Conservation (phyloP, 2,113 vertebrate species). For the Anhinga rufa region DNA sequence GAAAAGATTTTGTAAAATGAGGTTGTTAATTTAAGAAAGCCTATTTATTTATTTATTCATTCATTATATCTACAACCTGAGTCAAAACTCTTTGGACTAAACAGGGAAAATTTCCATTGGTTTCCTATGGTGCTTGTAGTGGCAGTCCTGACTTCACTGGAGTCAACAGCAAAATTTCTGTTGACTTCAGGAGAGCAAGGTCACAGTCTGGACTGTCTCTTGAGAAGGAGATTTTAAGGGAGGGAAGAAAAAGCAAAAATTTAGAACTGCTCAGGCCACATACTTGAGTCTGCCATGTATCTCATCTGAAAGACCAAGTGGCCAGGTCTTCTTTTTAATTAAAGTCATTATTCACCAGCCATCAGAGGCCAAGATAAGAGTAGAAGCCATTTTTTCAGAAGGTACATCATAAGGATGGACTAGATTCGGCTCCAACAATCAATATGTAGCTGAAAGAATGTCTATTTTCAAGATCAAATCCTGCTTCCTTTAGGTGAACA, state of each 20-base stretch:
- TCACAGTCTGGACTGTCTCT: not conserved
- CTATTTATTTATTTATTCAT: not conserved
- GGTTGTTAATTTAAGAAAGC: not conserved
- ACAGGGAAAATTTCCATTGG: not conserved
- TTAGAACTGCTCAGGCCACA: not conserved
- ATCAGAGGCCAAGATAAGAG: not conserved
- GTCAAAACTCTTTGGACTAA: not conserved
- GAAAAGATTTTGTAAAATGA: not conserved
- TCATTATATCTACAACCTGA: not conserved
- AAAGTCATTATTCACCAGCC: not conserved
- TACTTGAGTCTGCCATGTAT: not conserved
- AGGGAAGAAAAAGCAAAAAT: not conserved
- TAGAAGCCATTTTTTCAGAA: slow-evolving; percentile 60
- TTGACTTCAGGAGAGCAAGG: not conserved
- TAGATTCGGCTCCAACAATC: slow-evolving; percentile 41
- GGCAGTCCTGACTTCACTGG: not conserved
- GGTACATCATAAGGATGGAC: slow-evolving; percentile 53
- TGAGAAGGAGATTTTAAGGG: not conserved
- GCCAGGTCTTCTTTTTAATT: not conserved
- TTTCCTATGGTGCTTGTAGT: not conserved
- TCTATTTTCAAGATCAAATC: not conserved
- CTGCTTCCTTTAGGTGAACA: not conserved
- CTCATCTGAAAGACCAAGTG: not conserved
- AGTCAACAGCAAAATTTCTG: not conserved
- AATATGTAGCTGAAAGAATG: slow-evolving; percentile 59